Conservation (phyloP, 2,888 invertebrate genomes). For the Trachelus tabidus region DNA sequence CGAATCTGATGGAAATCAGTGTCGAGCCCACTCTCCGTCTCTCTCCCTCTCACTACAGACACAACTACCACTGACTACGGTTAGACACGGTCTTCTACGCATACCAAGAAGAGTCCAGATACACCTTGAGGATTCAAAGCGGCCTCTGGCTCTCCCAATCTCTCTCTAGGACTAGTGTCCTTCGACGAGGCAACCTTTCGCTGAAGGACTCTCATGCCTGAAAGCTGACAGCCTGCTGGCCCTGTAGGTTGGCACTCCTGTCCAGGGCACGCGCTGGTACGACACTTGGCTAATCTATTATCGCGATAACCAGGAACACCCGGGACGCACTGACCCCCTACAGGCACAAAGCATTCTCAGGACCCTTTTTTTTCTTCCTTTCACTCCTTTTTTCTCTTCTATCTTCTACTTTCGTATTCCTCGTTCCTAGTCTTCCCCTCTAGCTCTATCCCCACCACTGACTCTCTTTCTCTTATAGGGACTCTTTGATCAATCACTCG, state of each 20-base stretch:
- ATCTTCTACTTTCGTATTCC: neutral
- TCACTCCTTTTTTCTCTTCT: neutral
- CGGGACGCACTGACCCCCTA: neutral
- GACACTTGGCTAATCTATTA: constrained; percentile 4
- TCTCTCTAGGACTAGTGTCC: neutral
- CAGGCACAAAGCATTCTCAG: neutral
- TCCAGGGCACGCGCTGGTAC: neutral
- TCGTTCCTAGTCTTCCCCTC: neutral
- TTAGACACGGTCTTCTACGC: neutral
- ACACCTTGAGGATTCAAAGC: neutral
- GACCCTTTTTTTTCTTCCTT: neutral
- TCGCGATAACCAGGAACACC: neutral
- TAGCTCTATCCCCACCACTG: neutral
- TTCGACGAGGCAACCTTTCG: constrained; percentile 1
- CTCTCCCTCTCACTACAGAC: neutral
- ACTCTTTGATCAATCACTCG: constrained; percentile 5
- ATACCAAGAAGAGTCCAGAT: neutral
- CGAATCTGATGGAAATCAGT: constrained; percentile 6
- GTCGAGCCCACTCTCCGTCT: constrained; percentile 2
- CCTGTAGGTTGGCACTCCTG: neutral
- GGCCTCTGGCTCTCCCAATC: neutral
- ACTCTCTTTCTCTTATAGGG: neutral
- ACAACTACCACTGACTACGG: neutral
- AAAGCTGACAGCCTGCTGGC: neutral
- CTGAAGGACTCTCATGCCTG: neutral